These are phyloP conservation scores for Spinibarbus caldwelli DNA, from an alignment of 2,797 vertebrate species.

Conservation along the genomic window DNA sequence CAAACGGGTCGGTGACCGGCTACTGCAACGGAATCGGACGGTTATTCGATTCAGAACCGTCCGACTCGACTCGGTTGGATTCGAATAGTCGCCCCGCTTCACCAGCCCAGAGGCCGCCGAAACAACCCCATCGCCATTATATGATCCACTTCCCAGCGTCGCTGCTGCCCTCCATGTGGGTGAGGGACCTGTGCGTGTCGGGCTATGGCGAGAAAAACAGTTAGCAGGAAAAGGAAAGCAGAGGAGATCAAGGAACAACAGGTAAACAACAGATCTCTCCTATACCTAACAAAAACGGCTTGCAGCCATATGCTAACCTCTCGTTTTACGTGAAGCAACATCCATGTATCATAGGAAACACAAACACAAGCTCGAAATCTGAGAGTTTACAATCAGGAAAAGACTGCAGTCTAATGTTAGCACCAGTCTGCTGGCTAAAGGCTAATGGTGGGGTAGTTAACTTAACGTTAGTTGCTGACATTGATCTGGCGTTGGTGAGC, in stretches of 20 bases:
- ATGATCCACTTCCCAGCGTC: constrained; percentile 79
- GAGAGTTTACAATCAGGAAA: background rate
- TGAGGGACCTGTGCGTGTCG: constrained; percentile 84
- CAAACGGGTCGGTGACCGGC: background rate
- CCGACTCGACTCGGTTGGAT: constrained; percentile 13
- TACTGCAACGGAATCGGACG: background rate
- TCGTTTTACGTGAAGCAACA: background rate
- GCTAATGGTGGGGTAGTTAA: constrained; percentile 30
- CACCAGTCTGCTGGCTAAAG: constrained; percentile 22
- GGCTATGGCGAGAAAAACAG: constrained; percentile 98
- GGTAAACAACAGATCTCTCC: constrained; percentile 77
- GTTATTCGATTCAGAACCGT: background rate
- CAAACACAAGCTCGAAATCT: background rate
- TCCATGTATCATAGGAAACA: background rate
- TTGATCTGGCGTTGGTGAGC: background rate
- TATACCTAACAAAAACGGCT: background rate
- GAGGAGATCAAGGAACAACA: constrained; percentile 86
- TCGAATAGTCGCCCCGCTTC: constrained; percentile 67
- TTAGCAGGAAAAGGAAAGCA: constrained; percentile 99
- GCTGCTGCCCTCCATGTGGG: constrained; percentile 91
- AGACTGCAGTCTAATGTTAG: constrained; percentile 12
- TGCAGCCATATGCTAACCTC: constrained; percentile 30
- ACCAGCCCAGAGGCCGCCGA: constrained; percentile 66
- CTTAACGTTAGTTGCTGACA: too few relatives aligned
- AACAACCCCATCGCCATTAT: constrained; percentile 72